Evolutionary conservation across 2,888 invertebrate genomes (phyloP).

Genomic region (Patella ulyssiponensis): DNA sequence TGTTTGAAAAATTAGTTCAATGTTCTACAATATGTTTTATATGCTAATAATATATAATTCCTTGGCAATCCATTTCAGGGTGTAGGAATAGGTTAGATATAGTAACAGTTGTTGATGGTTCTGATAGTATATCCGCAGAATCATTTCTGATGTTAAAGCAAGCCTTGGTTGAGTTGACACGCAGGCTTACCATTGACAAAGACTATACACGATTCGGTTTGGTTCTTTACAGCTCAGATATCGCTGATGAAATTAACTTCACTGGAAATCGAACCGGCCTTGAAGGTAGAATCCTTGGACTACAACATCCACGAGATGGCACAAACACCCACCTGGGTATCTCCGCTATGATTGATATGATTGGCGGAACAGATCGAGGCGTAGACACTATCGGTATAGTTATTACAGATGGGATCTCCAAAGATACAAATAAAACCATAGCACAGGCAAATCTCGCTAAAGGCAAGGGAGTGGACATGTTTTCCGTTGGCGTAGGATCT

Average conservation of each 20-base stretch:
- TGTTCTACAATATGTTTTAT: too few relatives aligned
- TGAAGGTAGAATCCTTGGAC: conserved; percentile 20
- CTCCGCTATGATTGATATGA: neutral
- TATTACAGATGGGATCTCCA: neutral
- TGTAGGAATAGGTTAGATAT: conserved; percentile 26
- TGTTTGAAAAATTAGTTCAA: too few relatives aligned
- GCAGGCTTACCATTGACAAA: conserved; percentile 28
- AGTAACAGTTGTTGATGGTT: conserved; percentile 39
- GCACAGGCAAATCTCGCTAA: neutral
- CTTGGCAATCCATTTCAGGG: too few relatives aligned
- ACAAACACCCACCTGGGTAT: conserved; percentile 40
- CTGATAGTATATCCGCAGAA: conserved; percentile 36
- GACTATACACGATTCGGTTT: conserved; percentile 38
- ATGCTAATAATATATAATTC: too few relatives aligned
- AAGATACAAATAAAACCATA: neutral
- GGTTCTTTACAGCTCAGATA: conserved; percentile 35
- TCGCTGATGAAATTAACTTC: conserved; percentile 30
- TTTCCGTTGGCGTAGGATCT: neutral
- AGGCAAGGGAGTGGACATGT: neutral
- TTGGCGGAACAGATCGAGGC: neutral
- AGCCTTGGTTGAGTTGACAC: conserved; percentile 34
- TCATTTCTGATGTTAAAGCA: conserved; percentile 34
- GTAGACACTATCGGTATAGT: neutral
- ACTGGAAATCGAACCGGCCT: conserved; percentile 29
- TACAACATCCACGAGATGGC: conserved; percentile 38